Evolutionary conservation across 2,797 vertebrate genomes (phyloP).

Genomic region (Gymnodraco acuticeps): DNA sequence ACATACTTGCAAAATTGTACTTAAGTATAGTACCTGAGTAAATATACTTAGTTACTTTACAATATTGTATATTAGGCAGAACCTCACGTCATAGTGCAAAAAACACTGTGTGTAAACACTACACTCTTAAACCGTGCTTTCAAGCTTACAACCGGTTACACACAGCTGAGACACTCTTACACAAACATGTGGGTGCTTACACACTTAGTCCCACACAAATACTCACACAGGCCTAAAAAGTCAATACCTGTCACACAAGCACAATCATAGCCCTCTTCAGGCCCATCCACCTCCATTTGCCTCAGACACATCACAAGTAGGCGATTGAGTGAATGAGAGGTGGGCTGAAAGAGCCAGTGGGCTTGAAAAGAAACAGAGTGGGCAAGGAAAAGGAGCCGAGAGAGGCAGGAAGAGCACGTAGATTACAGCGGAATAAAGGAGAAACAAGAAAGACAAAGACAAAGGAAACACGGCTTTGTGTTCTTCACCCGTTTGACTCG

Average conservation of each 20-base stretch:
- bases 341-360: conserved; percentile 62
- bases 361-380: conserved; percentile 45
- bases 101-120: conserved; percentile 3
- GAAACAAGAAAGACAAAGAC: conserved; percentile 18
- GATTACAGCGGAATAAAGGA: conserved; percentile 30
- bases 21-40: no score
- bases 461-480: conserved; percentile 17
- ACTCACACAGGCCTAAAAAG: conserved; percentile 18
- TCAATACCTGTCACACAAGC: conserved; percentile 29
- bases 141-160: conserved; percentile 9
- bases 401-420: conserved; percentile 3
- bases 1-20: no score
- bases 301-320: conserved; percentile 56
- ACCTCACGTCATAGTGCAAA: neutral
- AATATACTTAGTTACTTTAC: no score
- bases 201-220: neutral
- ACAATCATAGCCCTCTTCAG: conserved; percentile 26
- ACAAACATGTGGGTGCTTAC: neutral
- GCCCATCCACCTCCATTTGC: conserved; percentile 57
- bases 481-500: conserved; percentile 6
- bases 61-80: no score
- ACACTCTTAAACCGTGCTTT: conserved; percentile 8
- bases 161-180: neutral
- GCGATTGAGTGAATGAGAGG: conserved; percentile 54
- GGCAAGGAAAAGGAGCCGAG: conserved; percentile 13